A percentile compares a stretch with the other conserved stretches of the same genome.
phyloP scores from a whole-genome alignment of 92 coral and sea anemone genomes.

The Bergia puertoricense region DNA sequence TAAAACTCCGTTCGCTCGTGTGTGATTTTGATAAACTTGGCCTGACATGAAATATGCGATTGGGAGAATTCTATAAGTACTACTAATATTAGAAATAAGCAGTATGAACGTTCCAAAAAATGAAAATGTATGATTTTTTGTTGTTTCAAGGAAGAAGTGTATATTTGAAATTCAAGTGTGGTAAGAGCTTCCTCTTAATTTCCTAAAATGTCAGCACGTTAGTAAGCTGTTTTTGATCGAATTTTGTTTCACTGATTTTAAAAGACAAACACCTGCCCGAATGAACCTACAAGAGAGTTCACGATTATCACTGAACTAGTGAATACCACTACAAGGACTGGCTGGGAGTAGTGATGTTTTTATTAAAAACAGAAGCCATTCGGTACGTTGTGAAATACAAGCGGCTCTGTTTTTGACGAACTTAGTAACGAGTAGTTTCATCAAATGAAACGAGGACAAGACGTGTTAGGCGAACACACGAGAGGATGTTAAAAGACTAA shows the following conservation, averaged over 20 bases:
- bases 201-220: too few species aligned
- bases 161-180: too few species aligned
- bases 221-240: too few species aligned
- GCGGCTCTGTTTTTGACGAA: neutral
- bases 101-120: too few species aligned
- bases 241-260: too few species aligned
- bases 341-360: neutral
- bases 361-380: neutral
- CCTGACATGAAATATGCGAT: neutral
- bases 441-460: neutral
- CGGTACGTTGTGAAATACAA: neutral
- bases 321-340: neutral
- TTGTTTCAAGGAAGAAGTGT: too few species aligned
- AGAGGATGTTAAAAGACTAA: neutral
- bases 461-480: neutral
- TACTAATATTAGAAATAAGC: too few species aligned
- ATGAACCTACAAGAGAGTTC: too few species aligned
- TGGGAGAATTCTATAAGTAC: neutral
- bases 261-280: too few species aligned
- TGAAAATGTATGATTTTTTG: too few species aligned
- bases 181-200: too few species aligned
- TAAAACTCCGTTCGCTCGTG: neutral
- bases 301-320: too few species aligned
- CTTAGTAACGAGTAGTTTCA: neutral
- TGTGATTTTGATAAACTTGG: neutral